A percentile compares a stretch with the other conserved stretches of the same genome.
Conservation (phyloP, 2,797 vertebrate species). For the Cetoscarus ocellatus region DNA sequence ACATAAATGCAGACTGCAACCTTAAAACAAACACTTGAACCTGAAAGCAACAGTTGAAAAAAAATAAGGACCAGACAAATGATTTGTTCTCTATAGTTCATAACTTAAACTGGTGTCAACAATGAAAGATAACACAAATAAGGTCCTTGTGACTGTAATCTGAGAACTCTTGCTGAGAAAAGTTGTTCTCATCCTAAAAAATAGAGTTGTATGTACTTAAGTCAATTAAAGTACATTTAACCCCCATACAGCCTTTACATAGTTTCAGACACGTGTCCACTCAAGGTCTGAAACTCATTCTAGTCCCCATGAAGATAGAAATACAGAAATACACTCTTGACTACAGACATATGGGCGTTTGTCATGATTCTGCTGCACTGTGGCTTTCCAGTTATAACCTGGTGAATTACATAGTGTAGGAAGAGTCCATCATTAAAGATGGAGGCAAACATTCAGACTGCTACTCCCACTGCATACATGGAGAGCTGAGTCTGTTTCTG, state of each 20-base stretch:
- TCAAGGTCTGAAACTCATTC: conserved; percentile 10
- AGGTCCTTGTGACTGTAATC: background rate
- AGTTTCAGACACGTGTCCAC: background rate
- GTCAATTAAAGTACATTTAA: too few species aligned
- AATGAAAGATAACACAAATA: background rate
- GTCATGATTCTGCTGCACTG: conserved; percentile 57
- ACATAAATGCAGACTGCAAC: background rate
- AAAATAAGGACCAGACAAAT: background rate
- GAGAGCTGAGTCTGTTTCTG: conserved; percentile 5
- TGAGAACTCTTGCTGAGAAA: too few species aligned
- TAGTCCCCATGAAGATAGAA: conserved; percentile 26
- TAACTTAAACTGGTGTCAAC: background rate
- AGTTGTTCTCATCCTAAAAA: too few species aligned
- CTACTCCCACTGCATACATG: conserved; percentile 29
- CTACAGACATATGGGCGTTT: conserved; percentile 53
- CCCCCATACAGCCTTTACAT: background rate
- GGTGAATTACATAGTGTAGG: conserved; percentile 78
- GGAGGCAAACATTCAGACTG: conserved; percentile 47
- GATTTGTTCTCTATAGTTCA: background rate
- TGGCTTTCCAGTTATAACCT: conserved; percentile 82
- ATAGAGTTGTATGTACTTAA: too few species aligned
- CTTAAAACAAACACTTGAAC: background rate
- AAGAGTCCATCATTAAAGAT: conserved; percentile 78
- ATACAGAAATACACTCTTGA: conserved; percentile 39
- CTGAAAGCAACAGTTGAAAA: background rate